phyloP scores from a whole-genome alignment of 2,888 invertebrate species.

The Lepeophtheirus nordmannii region DNA sequence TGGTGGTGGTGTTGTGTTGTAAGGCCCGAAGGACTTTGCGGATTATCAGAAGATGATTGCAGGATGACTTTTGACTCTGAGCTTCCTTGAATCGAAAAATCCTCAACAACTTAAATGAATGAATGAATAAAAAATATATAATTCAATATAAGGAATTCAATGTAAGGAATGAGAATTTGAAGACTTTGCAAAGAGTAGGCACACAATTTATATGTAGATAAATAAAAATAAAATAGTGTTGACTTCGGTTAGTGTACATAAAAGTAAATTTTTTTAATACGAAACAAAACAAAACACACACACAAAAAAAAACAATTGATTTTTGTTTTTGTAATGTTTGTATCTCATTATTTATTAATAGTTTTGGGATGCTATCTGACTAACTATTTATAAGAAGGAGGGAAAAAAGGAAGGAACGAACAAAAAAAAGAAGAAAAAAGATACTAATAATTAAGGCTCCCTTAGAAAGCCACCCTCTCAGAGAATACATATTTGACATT shows the following conservation, averaged over 20 bases:
- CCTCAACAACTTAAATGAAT: neutral
- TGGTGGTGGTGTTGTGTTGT: no score
- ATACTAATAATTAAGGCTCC: neutral
- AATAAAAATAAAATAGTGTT: neutral
- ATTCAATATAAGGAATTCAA: no score
- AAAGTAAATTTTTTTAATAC: no score
- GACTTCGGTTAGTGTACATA: no score
- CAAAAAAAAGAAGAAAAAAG: neutral
- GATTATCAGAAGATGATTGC: neutral
- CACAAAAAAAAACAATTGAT: neutral
- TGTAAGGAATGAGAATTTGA: no score
- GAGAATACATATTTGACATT: neutral
- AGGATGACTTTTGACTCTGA: constrained; percentile 2
- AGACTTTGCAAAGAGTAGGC: no score
- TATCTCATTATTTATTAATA: neutral
- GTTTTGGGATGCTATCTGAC: neutral
- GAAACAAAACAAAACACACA: no score
- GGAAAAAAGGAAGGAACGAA: no score
- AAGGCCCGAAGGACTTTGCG: neutral
- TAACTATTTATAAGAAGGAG: no score
- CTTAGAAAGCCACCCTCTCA: neutral
- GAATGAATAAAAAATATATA: no score
- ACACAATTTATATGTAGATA: no score
- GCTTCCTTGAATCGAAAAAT: constrained; percentile 1
- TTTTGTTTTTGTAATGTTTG: neutral